Percentiles rank a stretch among this genome's conserved stretches.
Evolutionary conservation across 2,888 invertebrate genomes (phyloP).

Genomic region (Agonopterix alstromeriana): DNA sequence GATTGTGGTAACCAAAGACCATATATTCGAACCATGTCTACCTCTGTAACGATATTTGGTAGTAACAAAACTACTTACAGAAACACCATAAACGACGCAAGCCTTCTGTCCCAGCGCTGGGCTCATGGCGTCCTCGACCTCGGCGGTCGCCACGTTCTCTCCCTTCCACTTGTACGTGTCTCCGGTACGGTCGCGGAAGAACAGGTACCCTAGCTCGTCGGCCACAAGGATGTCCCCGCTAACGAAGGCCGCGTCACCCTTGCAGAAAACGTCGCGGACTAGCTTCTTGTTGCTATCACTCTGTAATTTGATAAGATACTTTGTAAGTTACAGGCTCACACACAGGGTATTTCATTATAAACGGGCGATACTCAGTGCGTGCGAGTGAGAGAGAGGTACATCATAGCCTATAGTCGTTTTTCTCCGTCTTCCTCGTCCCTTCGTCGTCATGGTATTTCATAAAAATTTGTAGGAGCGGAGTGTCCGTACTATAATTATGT

Average conservation of each 20-base stretch:
- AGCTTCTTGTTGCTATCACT: constrained; percentile 91
- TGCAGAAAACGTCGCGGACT: constrained; percentile 85
- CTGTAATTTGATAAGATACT: constrained; percentile 28
- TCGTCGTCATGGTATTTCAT: too few relatives aligned
- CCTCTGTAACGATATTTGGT: too few relatives aligned
- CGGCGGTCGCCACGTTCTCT: constrained; percentile 97
- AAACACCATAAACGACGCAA: constrained; percentile 93
- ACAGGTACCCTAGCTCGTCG: constrained; percentile 95
- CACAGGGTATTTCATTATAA: too few relatives aligned
- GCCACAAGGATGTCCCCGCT: constrained; percentile 92
- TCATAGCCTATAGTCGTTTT: too few relatives aligned
- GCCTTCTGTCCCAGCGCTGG: constrained; percentile 85
- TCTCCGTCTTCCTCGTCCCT: too few relatives aligned
- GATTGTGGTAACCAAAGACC: too few relatives aligned
- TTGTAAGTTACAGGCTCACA: background rate
- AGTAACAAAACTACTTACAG: constrained; percentile 70
- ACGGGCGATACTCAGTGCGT: background rate
- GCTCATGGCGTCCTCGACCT: constrained; percentile 94
- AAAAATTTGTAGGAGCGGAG: too few relatives aligned
- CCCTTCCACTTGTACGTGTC: constrained; percentile 95
- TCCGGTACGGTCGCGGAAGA: constrained; percentile 93
- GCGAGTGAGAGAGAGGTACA: background rate
- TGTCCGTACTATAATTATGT: too few relatives aligned
- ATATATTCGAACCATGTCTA: too few relatives aligned
- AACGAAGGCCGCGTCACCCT: constrained; percentile 94